Percentiles rank a stretch among this genome's conserved stretches.
Evolutionary conservation across 2,113 vertebrate species (phyloP).

Genomic region (Aphyosemion australe): DNA sequence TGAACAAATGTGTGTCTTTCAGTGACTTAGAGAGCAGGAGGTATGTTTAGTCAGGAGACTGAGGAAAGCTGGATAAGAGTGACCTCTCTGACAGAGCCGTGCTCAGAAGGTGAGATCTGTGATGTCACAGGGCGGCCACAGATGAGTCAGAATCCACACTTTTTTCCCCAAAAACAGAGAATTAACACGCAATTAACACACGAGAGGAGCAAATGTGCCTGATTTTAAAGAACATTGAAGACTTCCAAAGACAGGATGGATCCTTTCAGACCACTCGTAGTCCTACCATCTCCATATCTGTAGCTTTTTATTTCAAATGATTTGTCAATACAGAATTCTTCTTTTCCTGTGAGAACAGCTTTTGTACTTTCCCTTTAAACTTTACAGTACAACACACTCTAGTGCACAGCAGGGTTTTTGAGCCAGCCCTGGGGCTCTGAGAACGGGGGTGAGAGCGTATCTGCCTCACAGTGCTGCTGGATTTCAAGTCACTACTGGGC

Average conservation of each 20-base stretch:
- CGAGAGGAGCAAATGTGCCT: constrained; percentile 19
- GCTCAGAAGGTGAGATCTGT: constrained; percentile 42
- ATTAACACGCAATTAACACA: constrained; percentile 29
- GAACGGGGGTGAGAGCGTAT: constrained; percentile 62
- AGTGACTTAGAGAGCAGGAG: constrained; percentile 20
- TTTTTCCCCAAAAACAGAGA: constrained; percentile 60
- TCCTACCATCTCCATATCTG: constrained; percentile 81
- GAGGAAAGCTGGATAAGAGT: constrained; percentile 38
- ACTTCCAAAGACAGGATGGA: constrained; percentile 77
- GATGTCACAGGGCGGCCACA: constrained; percentile 86
- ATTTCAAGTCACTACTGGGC: constrained; percentile 74
- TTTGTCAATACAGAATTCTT: constrained; percentile 78
- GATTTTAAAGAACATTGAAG: constrained; percentile 69
- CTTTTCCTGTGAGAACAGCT: constrained; percentile 74
- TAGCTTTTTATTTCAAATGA: constrained; percentile 72
- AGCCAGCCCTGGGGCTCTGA: constrained; percentile 81
- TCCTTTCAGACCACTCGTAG: constrained; percentile 81
- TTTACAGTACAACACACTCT: constrained; percentile 98
- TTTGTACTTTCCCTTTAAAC: constrained; percentile 95
- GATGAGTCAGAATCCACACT: constrained; percentile 81
- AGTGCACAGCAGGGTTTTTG: constrained; percentile 94
- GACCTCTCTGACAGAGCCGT: constrained; percentile 21
- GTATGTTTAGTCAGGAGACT: constrained; percentile 6
- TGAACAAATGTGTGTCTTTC: constrained; percentile 17
- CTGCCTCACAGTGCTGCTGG: constrained; percentile 84